Evolutionary conservation across 2,797 vertebrate species (phyloP), one percentile per base, ranked within the genome.

Genomic region (Girardinus metallicus): DNA sequence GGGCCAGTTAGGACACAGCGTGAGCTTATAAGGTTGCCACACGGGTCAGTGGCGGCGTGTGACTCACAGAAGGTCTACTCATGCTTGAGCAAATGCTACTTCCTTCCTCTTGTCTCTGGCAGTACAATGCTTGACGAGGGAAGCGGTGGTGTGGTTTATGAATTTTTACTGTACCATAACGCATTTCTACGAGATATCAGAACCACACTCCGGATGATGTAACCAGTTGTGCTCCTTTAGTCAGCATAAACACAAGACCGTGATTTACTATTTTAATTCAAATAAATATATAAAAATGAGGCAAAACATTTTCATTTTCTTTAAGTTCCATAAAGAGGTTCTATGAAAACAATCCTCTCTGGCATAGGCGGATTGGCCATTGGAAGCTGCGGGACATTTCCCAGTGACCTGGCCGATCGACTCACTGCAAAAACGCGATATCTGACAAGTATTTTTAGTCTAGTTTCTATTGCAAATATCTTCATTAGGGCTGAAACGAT

Each of bases 1-100:
- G 91, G 93, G 90, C 87, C 83, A 62, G 87, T 79, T 78, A 83
- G 89, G 92, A 93, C 93, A 93, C 92, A 93, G 93, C 94, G 91
- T 92, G 92, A 95, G 93, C 77, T 95, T 93, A 95, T 95, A 91
- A 94, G 87, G 88, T 92, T 89, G 82, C 89, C 68, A 76, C 90
- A 94, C 80, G 91, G 95, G 93, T 95, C 95, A 95, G 89, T 85
- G 91, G 89, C 85, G 46, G 76, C 72, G 74, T 87, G 88, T 93
- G 94, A 95, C 86, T 95, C 93, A 94, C 89, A 89, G 83, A 84
- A 82, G 85, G 89, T 79, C 81, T 44, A 68, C 85, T 88, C 92
- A 86, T 88, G 77, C 84, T 78, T 80, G 75, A 83, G 86, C 83
- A 79, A 53, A 46, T 10, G 86, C 85, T 78, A 75, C 92, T 92